These are phyloP conservation scores for Lasioglossum albipes DNA, from an alignment of 1,140 invertebrate species.

Conservation along the genomic window DNA sequence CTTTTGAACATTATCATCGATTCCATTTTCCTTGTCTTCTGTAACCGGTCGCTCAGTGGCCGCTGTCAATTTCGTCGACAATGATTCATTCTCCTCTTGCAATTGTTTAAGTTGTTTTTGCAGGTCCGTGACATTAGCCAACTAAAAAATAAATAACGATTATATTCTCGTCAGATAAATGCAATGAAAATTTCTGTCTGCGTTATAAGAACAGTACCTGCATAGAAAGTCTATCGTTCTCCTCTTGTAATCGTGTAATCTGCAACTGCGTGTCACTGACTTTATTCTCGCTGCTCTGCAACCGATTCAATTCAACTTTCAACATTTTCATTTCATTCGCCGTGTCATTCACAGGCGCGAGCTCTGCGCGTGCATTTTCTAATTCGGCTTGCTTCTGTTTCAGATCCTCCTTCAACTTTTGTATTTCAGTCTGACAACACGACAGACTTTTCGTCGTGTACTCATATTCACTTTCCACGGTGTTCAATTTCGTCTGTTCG, in stretches of 20 bases:
- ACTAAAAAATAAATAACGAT: slow-evolving; percentile 38
- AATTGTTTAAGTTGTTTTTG: slow-evolving; percentile 73
- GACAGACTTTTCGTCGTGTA: slow-evolving; percentile 58
- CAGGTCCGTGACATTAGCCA: slow-evolving; percentile 54
- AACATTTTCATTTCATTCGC: slow-evolving; percentile 54
- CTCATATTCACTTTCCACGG: slow-evolving; percentile 57
- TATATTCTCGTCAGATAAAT: neutral
- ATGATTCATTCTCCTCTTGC: slow-evolving; percentile 78
- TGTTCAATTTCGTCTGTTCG: slow-evolving; percentile 61
- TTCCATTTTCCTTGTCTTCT: slow-evolving; percentile 80
- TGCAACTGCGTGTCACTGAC: slow-evolving; percentile 60
- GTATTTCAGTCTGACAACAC: slow-evolving; percentile 65
- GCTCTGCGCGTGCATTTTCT: slow-evolving; percentile 44
- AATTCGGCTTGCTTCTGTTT: slow-evolving; percentile 67
- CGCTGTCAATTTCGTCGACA: slow-evolving; percentile 73
- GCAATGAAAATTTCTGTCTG: neutral
- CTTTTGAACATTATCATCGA: slow-evolving; percentile 74
- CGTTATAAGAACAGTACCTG: slow-evolving; percentile 74
- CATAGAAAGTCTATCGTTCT: slow-evolving; percentile 79
- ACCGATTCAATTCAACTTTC: slow-evolving; percentile 72
- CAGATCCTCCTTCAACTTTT: slow-evolving; percentile 66
- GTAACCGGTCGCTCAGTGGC: slow-evolving; percentile 74
- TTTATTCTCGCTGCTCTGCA: slow-evolving; percentile 66
- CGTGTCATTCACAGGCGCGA: slow-evolving; percentile 57
- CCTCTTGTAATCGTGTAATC: slow-evolving; percentile 76